Conservation (phyloP, 2,797 vertebrate genomes). For the Mallotus villosus region DNA sequence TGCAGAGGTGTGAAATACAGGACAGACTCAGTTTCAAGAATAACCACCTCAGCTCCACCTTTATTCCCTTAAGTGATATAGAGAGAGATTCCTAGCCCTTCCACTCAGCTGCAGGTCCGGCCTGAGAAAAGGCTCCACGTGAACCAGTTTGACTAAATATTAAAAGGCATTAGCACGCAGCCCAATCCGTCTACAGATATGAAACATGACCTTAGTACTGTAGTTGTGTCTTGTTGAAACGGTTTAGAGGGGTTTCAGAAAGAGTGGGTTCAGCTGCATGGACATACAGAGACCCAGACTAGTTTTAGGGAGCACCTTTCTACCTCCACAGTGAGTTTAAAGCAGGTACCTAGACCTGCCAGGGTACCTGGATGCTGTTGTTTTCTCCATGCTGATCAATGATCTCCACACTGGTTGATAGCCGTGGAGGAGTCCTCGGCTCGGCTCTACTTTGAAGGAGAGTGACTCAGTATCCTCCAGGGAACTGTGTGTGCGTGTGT, state of each 20-base stretch:
- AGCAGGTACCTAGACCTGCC: not conserved
- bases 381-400: conserved; percentile 38
- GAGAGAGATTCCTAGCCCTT: not conserved
- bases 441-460: conserved; percentile 31
- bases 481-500: not conserved
- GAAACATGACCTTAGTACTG: too few relatives aligned
- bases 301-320: too few relatives aligned
- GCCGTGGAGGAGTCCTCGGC: not conserved
- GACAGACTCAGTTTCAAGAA: conserved; percentile 1
- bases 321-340: too few relatives aligned
- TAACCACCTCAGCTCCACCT: conserved; percentile 8
- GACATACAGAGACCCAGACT: too few relatives aligned
- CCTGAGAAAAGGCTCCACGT: not conserved
- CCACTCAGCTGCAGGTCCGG: not conserved
- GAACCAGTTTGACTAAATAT: not conserved
- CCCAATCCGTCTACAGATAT: too few relatives aligned
- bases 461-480: conserved; percentile 39
- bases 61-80: not conserved
- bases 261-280: too few relatives aligned
- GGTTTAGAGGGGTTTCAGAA: not conserved
- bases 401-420: conserved; percentile 20
- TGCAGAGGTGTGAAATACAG: conserved; percentile 15
- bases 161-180: too few relatives aligned
- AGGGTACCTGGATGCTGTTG: not conserved
- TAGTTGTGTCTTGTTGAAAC: not conserved